Conservation (phyloP, 2,888 invertebrate species). For the Synergus umbraculus region DNA sequence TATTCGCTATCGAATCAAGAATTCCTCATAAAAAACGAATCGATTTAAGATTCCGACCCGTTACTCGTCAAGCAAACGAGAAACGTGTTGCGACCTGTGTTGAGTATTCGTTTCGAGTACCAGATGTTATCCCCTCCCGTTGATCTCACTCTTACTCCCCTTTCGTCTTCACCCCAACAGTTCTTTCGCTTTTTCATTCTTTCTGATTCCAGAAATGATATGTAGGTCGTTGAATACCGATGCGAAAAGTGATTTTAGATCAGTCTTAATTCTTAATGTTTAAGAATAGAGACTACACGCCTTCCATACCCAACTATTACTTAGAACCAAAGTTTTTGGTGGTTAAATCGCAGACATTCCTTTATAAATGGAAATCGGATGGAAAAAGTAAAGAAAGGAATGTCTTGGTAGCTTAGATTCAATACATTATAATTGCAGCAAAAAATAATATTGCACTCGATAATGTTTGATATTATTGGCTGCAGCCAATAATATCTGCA, state of each 20-base stretch:
- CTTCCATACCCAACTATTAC: not conserved
- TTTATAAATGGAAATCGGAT: not conserved
- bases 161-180: slow-evolving; percentile 34
- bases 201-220: slow-evolving; percentile 56
- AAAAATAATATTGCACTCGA: slow-evolving; percentile 4
- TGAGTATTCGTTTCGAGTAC: slow-evolving; percentile 48
- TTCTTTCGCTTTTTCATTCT: slow-evolving; percentile 50
- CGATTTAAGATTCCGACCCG: slow-evolving; percentile 42
- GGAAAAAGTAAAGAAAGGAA: not conserved
- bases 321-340: too few relatives aligned
- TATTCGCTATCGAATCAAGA: slow-evolving; percentile 47
- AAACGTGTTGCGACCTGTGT: slow-evolving; percentile 54
- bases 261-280: not conserved
- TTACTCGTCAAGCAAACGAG: slow-evolving; percentile 45
- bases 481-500: slow-evolving; percentile 25
- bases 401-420: not conserved
- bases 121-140: slow-evolving; percentile 53
- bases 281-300: too few relatives aligned
- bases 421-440: too few relatives aligned
- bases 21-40: slow-evolving; percentile 52
- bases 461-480: not conserved
- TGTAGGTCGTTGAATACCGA: slow-evolving; percentile 58
- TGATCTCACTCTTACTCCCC: slow-evolving; percentile 40
- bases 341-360: too few relatives aligned
- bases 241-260: slow-evolving; percentile 53